phyloP scores from a whole-genome alignment of 2,888 invertebrate species.

The Pimpla rufipes region DNA sequence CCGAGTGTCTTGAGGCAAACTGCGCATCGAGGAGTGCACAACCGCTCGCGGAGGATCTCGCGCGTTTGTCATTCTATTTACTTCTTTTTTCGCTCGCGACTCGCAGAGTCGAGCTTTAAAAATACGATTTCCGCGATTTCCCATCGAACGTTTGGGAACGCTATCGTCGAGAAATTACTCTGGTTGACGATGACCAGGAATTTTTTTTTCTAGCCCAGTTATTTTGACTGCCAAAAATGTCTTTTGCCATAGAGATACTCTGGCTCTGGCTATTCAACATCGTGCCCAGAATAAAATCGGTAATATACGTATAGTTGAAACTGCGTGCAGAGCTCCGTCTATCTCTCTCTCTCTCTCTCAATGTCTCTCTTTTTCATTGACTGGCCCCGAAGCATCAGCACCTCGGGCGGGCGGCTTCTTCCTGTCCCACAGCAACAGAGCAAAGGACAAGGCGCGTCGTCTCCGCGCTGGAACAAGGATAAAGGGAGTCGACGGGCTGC shows the following conservation, averaged over 20 bases:
- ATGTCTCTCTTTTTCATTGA: slow-evolving; percentile 7
- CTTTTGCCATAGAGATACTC: neutral
- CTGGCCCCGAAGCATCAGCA: neutral
- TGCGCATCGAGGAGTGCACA: no score
- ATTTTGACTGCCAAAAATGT: neutral
- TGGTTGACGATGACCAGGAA: no score
- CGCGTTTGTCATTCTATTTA: neutral
- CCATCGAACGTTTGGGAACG: no score
- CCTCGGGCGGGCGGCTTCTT: slow-evolving; percentile 9
- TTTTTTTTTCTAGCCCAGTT: no score
- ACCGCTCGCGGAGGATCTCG: neutral
- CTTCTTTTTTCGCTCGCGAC: no score
- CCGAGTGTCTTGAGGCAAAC: neutral
- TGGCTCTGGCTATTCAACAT: no score
- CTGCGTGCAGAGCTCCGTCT: neutral
- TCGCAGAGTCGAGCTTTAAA: no score
- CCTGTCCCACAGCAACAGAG: slow-evolving; percentile 25
- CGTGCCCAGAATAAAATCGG: neutral
- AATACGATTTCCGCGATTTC: no score
- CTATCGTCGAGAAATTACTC: no score
- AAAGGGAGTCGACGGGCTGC: slow-evolving; percentile 56
- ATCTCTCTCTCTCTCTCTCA: no score
- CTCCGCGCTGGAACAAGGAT: slow-evolving; percentile 55
- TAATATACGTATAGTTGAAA: neutral
- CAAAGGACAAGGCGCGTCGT: slow-evolving; percentile 24